Percentiles rank a stretch among this genome's conserved stretches.
phyloP scores from a whole-genome alignment of 2,888 invertebrate species.

The Amblyteles armatorius region DNA sequence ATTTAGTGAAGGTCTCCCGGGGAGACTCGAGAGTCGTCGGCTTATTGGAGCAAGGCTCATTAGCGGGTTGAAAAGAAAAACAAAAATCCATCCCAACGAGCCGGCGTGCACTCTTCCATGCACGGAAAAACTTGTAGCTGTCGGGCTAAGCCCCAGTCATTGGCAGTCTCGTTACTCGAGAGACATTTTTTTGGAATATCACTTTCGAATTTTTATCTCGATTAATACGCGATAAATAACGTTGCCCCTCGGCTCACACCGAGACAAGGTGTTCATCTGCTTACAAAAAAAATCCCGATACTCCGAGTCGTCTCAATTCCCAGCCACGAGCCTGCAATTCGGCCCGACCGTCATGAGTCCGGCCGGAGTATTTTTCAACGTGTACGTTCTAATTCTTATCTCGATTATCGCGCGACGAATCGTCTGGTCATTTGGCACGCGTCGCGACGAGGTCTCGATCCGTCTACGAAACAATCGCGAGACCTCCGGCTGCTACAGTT shows the following conservation, averaged over 20 bases:
- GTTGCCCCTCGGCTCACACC: not conserved
- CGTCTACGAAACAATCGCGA: not conserved
- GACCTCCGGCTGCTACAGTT: not conserved
- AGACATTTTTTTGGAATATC: not conserved
- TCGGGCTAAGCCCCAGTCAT: not conserved
- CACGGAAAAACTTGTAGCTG: constrained; percentile 28
- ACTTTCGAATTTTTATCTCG: not conserved
- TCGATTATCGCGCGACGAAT: not conserved
- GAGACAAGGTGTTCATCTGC: not conserved
- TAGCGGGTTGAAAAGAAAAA: constrained; percentile 76
- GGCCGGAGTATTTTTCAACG: not conserved
- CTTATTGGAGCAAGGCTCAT: constrained; percentile 73
- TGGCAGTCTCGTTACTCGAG: not conserved
- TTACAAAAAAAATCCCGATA: not conserved
- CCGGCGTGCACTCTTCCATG: constrained; percentile 73
- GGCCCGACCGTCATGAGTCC: not conserved
- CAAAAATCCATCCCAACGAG: constrained; percentile 76
- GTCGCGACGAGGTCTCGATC: not conserved
- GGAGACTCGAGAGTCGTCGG: constrained; percentile 2
- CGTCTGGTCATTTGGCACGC: not conserved
- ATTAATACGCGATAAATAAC: not conserved
- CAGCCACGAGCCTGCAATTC: not conserved
- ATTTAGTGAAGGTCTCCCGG: constrained; percentile 44
- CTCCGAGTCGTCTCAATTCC: not conserved
- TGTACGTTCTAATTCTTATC: not conserved